Conservation (phyloP, 2,888 invertebrate genomes). For the Halictus ligatus region DNA sequence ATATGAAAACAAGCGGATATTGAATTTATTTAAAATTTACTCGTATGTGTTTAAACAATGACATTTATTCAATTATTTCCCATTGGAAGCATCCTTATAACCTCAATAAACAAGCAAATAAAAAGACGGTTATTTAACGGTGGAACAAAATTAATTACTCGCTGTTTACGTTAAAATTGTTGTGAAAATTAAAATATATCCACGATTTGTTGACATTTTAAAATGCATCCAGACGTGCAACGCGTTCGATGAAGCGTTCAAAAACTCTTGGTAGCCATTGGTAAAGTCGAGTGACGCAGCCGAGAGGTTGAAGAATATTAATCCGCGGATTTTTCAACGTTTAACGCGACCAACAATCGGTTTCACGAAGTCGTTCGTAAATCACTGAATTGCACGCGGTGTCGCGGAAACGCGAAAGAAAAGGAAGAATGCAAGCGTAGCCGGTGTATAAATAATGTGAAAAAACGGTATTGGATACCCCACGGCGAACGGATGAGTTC, state of each 20-base stretch:
- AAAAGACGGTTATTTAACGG: not conserved
- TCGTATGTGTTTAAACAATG: not conserved
- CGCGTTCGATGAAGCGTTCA: not conserved
- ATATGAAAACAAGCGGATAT: not conserved
- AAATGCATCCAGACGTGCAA: not conserved
- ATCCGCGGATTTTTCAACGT: not conserved
- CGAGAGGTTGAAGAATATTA: not conserved
- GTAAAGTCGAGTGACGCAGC: not conserved
- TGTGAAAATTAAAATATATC: too few species aligned
- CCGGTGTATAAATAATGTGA: slow-evolving; percentile 41
- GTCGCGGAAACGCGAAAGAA: not conserved
- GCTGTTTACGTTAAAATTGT: not conserved
- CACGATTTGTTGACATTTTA: not conserved
- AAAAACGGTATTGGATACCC: slow-evolving; percentile 62
- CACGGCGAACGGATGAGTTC: slow-evolving; percentile 71
- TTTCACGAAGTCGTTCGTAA: not conserved
- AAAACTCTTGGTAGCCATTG: not conserved
- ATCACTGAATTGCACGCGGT: slow-evolving; percentile 6
- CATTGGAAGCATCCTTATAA: not conserved
- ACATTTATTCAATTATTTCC: not conserved
- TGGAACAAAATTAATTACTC: not conserved
- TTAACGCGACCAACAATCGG: not conserved
- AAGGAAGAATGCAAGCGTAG: not conserved
- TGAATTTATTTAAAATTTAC: not conserved
- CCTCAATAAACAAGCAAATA: not conserved